A percentile compares a stretch with the other conserved stretches of the same genome.
Conservation (phyloP, 2,888 invertebrate genomes). For the Shargacucullia verbasci region DNA sequence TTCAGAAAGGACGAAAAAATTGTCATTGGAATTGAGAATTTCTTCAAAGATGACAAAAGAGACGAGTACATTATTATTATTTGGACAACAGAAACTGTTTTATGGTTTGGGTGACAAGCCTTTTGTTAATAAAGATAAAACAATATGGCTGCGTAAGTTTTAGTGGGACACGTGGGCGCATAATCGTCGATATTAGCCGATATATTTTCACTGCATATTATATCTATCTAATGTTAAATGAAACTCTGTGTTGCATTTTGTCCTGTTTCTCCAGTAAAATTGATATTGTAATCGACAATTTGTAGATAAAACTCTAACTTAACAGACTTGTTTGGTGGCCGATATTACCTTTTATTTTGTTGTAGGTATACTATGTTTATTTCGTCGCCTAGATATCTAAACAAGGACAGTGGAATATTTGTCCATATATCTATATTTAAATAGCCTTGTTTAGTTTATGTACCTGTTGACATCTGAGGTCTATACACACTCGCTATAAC, state of each 20-base stretch:
- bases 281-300: constrained; percentile 14
- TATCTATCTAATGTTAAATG: constrained; percentile 54
- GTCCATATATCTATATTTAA: constrained; percentile 17
- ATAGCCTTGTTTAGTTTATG: constrained; percentile 5
- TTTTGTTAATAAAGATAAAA: constrained; percentile 44
- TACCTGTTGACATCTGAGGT: constrained; percentile 5
- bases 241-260: constrained; percentile 33
- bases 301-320: constrained; percentile 21
- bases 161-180: constrained; percentile 69
- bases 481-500: constrained; percentile 4
- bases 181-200: constrained; percentile 65
- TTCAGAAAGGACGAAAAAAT: constrained; percentile 14
- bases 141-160: constrained; percentile 56
- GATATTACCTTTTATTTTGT: constrained; percentile 13
- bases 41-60: too few species aligned
- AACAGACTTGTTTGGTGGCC: constrained; percentile 13
- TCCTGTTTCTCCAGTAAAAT: constrained; percentile 7
- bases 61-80: too few species aligned
- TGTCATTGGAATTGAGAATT: neutral
- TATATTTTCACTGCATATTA: constrained; percentile 71
- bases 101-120: constrained; percentile 8
- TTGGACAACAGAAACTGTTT: too few species aligned
- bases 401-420: constrained; percentile 16
- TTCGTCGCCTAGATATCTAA: constrained; percentile 11
- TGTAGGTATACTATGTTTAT: neutral